These are phyloP conservation scores for Rhaphigaster nebulosa DNA, from an alignment of 2,888 invertebrate genomes.

Conservation along the genomic window DNA sequence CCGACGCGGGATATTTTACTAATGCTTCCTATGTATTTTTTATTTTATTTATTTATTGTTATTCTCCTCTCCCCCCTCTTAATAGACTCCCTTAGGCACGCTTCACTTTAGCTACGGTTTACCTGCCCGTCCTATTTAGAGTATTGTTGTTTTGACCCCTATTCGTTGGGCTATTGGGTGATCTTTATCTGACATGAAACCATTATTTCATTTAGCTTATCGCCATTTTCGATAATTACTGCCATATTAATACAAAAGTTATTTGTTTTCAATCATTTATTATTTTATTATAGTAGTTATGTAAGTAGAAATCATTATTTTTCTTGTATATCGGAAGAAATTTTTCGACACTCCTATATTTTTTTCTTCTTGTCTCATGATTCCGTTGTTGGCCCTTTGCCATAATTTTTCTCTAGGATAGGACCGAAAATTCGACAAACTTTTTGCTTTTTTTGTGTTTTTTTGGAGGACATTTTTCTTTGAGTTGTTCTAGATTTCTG, in stretches of 20 bases:
- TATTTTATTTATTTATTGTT: conserved; percentile 14
- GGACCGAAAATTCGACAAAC: too few species aligned
- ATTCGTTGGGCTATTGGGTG: neutral
- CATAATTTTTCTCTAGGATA: too few species aligned
- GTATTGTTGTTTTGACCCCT: neutral
- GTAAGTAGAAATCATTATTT: too few species aligned
- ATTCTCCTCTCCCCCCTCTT: neutral
- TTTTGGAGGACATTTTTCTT: too few species aligned
- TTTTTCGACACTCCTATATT: too few species aligned
- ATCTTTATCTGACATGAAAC: conserved; percentile 15
- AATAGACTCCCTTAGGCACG: conserved; percentile 1
- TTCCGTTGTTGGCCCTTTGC: too few species aligned
- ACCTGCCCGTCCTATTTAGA: neutral
- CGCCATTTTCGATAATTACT: neutral
- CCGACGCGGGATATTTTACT: neutral
- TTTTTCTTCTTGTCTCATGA: too few species aligned
- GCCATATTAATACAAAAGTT: neutral
- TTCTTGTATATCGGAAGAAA: too few species aligned
- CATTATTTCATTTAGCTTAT: conserved; percentile 26
- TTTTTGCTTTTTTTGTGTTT: too few species aligned
- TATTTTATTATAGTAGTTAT: neutral
- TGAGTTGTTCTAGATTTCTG: too few species aligned
- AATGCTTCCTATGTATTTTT: conserved; percentile 44
- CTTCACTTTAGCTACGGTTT: neutral
- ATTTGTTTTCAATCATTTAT: neutral